Evolutionary conservation across 2,888 invertebrate species (phyloP).

Genomic region (Cabera pusaria): DNA sequence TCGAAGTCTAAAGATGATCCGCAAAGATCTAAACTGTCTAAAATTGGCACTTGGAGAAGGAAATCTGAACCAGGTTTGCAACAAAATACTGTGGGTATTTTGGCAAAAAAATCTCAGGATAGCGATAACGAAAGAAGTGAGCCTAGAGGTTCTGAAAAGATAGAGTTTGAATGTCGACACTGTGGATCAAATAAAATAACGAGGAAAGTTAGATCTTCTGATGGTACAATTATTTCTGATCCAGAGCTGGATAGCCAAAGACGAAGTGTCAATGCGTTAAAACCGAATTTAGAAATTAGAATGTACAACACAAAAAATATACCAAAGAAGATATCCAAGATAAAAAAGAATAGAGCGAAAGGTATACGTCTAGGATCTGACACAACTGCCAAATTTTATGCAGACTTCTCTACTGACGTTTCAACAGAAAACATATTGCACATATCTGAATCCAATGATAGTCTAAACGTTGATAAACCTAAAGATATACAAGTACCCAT

Average conservation of each 20-base stretch:
- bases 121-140: slow-evolving; percentile 64
- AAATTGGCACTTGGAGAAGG: slow-evolving; percentile 87
- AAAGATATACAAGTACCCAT: slow-evolving; percentile 45
- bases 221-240: slow-evolving; percentile 61
- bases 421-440: slow-evolving; percentile 84
- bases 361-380: slow-evolving; percentile 71
- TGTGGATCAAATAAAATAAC: slow-evolving; percentile 74
- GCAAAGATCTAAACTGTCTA: slow-evolving; percentile 70
- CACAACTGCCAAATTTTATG: slow-evolving; percentile 87
- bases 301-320: slow-evolving; percentile 87
- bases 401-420: slow-evolving; percentile 85
- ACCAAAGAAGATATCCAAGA: slow-evolving; percentile 87
- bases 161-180: slow-evolving; percentile 75
- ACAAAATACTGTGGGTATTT: slow-evolving; percentile 58
- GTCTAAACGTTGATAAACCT: slow-evolving; percentile 72
- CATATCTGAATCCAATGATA: slow-evolving; percentile 86
- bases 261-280: slow-evolving; percentile 38
- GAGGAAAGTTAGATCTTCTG: slow-evolving; percentile 52
- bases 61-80: slow-evolving; percentile 88
- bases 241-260: slow-evolving; percentile 63
- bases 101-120: slow-evolving; percentile 62
- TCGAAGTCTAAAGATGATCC: slow-evolving; percentile 80
- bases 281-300: slow-evolving; percentile 78
- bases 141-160: slow-evolving; percentile 64
- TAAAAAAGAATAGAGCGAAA: slow-evolving; percentile 86